These are phyloP conservation scores for Chrysochloris asiatica DNA, from an alignment of 2,113 vertebrate genomes.

Conservation along the genomic window DNA sequence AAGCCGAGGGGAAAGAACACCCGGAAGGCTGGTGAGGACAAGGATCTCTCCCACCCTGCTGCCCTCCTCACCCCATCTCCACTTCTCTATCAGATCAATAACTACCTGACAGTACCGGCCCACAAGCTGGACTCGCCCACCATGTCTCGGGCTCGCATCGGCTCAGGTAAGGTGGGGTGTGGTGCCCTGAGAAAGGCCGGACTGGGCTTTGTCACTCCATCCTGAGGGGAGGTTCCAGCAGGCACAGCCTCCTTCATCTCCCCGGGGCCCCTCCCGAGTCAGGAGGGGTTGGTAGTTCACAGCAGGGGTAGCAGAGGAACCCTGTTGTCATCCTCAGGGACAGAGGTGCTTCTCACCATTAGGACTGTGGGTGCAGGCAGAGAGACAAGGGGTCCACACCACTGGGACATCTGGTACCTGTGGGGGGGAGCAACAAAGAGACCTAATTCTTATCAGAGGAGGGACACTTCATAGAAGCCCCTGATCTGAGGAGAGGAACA, in stretches of 20 bases:
- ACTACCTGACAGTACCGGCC: slow-evolving; percentile 94
- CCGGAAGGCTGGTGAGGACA: rapidly evolving
- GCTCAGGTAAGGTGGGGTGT: slow-evolving; percentile 89
- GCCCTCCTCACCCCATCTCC: neutral
- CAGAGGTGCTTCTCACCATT: rapidly evolving
- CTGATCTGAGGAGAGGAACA: neutral
- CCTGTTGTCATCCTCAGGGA: neutral
- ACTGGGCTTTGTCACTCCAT: rapidly evolving
- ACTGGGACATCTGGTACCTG: rapidly evolving
- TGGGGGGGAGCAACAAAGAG: neutral
- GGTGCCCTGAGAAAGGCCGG: neutral
- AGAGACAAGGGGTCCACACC: neutral
- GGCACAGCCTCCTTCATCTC: neutral
- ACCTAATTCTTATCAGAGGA: neutral
- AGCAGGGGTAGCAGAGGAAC: neutral
- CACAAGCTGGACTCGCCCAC: slow-evolving; percentile 92
- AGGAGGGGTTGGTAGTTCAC: neutral
- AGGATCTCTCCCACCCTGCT: neutral
- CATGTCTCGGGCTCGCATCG: slow-evolving; percentile 91
- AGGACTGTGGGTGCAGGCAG: neutral
- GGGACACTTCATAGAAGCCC: neutral
- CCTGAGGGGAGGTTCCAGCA: neutral
- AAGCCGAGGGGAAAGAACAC: rapidly evolving
- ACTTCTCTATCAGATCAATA: slow-evolving; percentile 86
- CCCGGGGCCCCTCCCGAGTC: neutral